A percentile compares a stretch with the other conserved stretches of the same genome.
Evolutionary conservation across 1,140 invertebrate genomes (phyloP).

Genomic region (Brevipalpus yothersi): DNA sequence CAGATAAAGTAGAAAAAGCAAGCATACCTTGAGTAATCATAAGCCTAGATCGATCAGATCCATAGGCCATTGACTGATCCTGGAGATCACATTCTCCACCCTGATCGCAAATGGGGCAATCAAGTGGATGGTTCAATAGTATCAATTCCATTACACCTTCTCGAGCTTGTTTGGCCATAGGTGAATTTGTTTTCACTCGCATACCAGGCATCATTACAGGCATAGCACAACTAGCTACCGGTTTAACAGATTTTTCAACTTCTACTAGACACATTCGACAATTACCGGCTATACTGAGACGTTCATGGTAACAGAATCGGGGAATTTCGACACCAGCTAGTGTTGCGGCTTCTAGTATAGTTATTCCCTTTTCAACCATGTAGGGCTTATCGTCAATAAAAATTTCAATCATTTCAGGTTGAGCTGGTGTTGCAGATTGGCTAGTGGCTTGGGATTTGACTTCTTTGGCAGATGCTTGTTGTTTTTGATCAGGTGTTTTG

Average conservation of each 20-base stretch:
- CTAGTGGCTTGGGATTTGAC: too few species aligned
- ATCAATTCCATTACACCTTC: constrained; percentile 95
- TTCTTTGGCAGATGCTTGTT: too few species aligned
- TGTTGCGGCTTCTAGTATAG: constrained; percentile 92
- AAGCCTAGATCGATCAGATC: constrained; percentile 42
- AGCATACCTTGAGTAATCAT: neutral
- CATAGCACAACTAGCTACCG: constrained; percentile 98
- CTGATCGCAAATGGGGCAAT: constrained; percentile 99
- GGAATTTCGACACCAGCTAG: constrained; percentile 91
- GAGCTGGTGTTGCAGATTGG: neutral
- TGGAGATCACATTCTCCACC: constrained; percentile 94
- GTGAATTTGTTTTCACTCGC: constrained; percentile 91
- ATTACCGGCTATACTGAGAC: constrained; percentile 91
- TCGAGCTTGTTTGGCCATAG: constrained; percentile 73
- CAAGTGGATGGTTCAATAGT: constrained; percentile 89
- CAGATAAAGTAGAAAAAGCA: neutral
- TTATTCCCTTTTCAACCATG: constrained; percentile 79
- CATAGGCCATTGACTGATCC: constrained; percentile 99
- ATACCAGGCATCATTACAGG: constrained; percentile 75
- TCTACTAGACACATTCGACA: constrained; percentile 95
- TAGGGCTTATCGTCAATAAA: constrained; percentile 94
- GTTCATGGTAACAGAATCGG: constrained; percentile 95
- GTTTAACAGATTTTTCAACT: constrained; percentile 83
- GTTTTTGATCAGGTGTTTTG: too few species aligned
- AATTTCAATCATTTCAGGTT: constrained; percentile 66